phyloP scores from a whole-genome alignment of 64 coral and sea anemone species.

The Acropora tenuis region DNA sequence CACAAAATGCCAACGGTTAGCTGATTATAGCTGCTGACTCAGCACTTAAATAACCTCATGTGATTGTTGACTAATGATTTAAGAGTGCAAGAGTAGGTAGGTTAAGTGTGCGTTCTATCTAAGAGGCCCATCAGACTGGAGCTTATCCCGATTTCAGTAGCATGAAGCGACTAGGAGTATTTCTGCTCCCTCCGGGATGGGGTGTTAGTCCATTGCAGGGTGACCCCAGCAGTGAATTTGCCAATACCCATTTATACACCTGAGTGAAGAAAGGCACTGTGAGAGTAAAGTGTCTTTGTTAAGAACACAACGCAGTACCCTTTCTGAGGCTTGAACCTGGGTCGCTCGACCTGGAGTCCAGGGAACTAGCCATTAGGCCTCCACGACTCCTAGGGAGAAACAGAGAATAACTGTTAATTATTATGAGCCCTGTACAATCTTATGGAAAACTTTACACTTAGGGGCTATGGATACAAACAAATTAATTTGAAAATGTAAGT shows the following conservation, averaged over 20 bases:
- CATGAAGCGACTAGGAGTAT: not conserved
- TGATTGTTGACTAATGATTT: slow-evolving; percentile 1
- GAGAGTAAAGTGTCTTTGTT: not conserved
- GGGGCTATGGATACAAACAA: slow-evolving; percentile 9
- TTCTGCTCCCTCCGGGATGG: too few relatives aligned
- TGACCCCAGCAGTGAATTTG: not conserved
- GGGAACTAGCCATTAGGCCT: not conserved
- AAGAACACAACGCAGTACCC: not conserved
- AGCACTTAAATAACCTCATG: not conserved
- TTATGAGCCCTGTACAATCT: slow-evolving; percentile 13
- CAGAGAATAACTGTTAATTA: slow-evolving; percentile 10
- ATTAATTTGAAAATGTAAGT: slow-evolving; percentile 18
- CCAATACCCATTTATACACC: not conserved
- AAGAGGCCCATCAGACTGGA: not conserved
- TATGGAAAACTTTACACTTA: slow-evolving; percentile 4
- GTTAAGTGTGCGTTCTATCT: not conserved
- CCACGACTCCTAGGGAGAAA: not conserved
- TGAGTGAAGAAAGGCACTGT: not conserved
- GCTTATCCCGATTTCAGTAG: not conserved
- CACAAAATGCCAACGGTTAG: not conserved
- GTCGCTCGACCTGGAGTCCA: not conserved
- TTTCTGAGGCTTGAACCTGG: not conserved
- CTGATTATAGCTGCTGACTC: slow-evolving; percentile 2
- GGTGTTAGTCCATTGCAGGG: not conserved
- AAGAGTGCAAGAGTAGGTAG: slow-evolving; percentile 16